Evolutionary conservation across 1,140 invertebrate species (phyloP), one percentile per base, ranked within the genome.

Genomic region (Cherax quadricarinatus): DNA sequence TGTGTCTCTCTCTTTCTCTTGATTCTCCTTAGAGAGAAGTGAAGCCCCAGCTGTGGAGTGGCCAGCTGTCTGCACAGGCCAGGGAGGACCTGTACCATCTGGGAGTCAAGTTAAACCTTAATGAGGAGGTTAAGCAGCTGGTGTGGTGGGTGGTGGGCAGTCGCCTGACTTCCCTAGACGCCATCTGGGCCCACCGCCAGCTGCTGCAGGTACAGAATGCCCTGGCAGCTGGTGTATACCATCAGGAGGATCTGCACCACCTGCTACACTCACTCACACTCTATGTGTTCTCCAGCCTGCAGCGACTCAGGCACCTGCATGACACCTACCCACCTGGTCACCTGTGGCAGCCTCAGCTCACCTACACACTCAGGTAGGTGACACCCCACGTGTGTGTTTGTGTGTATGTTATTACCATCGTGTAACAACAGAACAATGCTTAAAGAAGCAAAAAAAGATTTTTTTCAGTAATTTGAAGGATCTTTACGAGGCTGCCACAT

Each of bases 191-290:
- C 30, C 24, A 75, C n/a, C 18, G 10, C n/a, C 86, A 88, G 86
- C 62, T 88, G 75, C n/a, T 80, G 53, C 4, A 41, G 4, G 57
- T 88, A 16, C 86, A 88, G 78, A n/a, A 3, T 7, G 62, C n/a
- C 12, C 75, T 88, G 57, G 86, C n/a, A 4, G 51, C 3, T 3
- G 57, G 12, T 3, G 24, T 14, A 4, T 88, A 88, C 86, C 49
- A 18, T 14, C 66, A 88, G 24, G 86, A 88, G 75, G 86, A 88
- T 30, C 5, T 53, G 51, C 51, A 70, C 53, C n/a, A 88, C 48
- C 86, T 88, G 18, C 53, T 88, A 6, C 86, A 88, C 51, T 88
- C 86, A 53, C 75, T 88, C 86, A 88, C 86, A 14, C 51, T 88
- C 21, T 88, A 60, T n/a, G 21, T 88, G 5, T 78, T 80, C 86